A percentile compares a stretch with the other conserved stretches of the same genome.
Conservation (phyloP, 2,888 invertebrate genomes). For the Aphidius colemani region DNA sequence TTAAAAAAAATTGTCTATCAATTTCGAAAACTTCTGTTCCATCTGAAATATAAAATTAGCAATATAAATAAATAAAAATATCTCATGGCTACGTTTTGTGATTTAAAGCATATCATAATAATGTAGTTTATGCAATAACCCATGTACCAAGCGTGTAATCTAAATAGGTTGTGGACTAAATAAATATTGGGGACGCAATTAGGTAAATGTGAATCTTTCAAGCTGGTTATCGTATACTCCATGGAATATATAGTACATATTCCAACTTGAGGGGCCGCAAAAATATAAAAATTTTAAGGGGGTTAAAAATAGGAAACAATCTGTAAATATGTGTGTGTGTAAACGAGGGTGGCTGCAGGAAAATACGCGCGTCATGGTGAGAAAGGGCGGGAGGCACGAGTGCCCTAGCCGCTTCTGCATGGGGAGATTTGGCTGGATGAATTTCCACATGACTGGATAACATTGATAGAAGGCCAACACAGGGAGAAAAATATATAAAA, state of each 20-base stretch:
- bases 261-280: slow-evolving; percentile 16
- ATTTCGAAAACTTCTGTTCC: slow-evolving; percentile 60
- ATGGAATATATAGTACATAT: slow-evolving; percentile 37
- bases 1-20: slow-evolving; percentile 69
- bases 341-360: slow-evolving; percentile 29
- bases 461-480: slow-evolving; percentile 57
- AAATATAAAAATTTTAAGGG: neutral
- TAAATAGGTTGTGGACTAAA: slow-evolving; percentile 51
- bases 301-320: neutral
- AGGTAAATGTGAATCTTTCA: slow-evolving; percentile 56
- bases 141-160: slow-evolving; percentile 47
- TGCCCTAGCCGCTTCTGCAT: slow-evolving; percentile 47
- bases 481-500: slow-evolving; percentile 35
- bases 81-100: neutral
- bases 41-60: slow-evolving; percentile 58
- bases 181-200: slow-evolving; percentile 56
- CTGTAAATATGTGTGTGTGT: slow-evolving; percentile 11
- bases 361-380: slow-evolving; percentile 51
- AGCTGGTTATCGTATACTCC: slow-evolving; percentile 48
- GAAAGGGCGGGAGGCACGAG: slow-evolving; percentile 53
- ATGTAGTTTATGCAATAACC: slow-evolving; percentile 31
- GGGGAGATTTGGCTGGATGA: slow-evolving; percentile 54
- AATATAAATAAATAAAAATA: neutral
- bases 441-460: slow-evolving; percentile 58
- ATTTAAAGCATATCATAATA: neutral